These are phyloP conservation scores for Bilobella aurantiaca DNA, from an alignment of 1,140 invertebrate genomes.

Conservation along the genomic window DNA sequence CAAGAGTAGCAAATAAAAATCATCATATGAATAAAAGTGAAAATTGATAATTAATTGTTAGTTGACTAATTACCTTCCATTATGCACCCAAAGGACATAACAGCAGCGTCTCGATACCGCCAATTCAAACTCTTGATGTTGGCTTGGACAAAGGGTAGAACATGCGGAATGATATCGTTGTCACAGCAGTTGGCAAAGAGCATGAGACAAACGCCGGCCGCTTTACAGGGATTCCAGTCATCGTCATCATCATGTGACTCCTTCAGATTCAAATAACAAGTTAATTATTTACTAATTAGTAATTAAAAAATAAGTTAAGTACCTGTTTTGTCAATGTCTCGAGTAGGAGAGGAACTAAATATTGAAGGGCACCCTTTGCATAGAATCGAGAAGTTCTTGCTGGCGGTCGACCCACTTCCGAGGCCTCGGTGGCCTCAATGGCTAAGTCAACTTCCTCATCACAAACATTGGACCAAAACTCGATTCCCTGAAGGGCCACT, in stretches of 20 bases:
- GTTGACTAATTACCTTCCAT: conserved; percentile 26
- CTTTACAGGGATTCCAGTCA: conserved; percentile 99
- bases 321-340: conserved; percentile 88
- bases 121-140: conserved; percentile 91
- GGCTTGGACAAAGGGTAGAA: conserved; percentile 87
- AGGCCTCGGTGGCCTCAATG: conserved; percentile 87
- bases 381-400: conserved; percentile 80
- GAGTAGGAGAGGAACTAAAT: conserved; percentile 85
- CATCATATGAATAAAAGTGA: background rate
- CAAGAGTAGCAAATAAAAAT: conserved; percentile 8
- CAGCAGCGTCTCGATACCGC: conserved; percentile 89
- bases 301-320: conserved; percentile 3
- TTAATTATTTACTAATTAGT: background rate
- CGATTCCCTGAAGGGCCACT: conserved; percentile 94
- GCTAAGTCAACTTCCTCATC: conserved; percentile 97
- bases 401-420: conserved; percentile 82
- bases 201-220: conserved; percentile 98
- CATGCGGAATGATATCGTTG: conserved; percentile 84
- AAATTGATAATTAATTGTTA: background rate
- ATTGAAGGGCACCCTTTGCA: conserved; percentile 91
- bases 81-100: conserved; percentile 86
- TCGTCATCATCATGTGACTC: conserved; percentile 91
- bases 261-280: conserved; percentile 31
- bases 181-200: conserved; percentile 92
- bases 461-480: conserved; percentile 99